Evolutionary conservation across 2,113 vertebrate genomes (phyloP), one percentile per base, ranked within the genome.

Genomic region (Perca flavescens): DNA sequence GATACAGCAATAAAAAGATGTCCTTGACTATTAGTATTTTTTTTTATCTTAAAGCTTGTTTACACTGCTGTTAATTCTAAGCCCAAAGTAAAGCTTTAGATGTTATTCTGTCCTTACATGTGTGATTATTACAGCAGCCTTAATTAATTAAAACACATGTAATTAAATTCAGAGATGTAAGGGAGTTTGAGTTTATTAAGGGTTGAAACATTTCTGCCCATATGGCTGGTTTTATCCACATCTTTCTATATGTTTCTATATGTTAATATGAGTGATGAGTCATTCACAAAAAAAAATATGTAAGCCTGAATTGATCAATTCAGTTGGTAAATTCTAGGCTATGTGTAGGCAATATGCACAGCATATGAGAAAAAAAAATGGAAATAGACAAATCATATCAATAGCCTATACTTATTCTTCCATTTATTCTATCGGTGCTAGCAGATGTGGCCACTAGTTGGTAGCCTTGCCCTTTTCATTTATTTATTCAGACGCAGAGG

Each of bases 381-480:
- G 2, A 47, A 15, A 58, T 10, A 28, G 4, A 67, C 1, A 49
- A 21, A 67, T 31, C 15, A 34, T 11, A 12, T n/a, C 5, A 66
- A 28, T 66, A 34, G 31, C 31, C 31, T 34, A 4, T 34, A 22
- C 3, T 19, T 11, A 6, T 54, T 79, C 57, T 57, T 12, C 57
- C 22, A 25, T n/a, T 56, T 63, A 49, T 16, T 25, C 6, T 17
- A 1, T 1, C 40, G 21, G 19, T 78, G 3, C 21, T 28, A 0
- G 52, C 43, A 68, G 1, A 76, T 60, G 2, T 58, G 28, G 8
- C 89, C 91, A 88, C 89, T 90, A 93, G 92, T 61, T 77, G 78
- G 91, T 67, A 91, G 86, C 60, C 66, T 90, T 89, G 43, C 4
- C 17, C 75, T 78, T 64, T 78, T 49, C 69, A 43, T 68, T 70